Evolutionary conservation across 2,888 invertebrate species (phyloP), one percentile per base, ranked within the genome.

Genomic region (Ornithoptera alexandrae): DNA sequence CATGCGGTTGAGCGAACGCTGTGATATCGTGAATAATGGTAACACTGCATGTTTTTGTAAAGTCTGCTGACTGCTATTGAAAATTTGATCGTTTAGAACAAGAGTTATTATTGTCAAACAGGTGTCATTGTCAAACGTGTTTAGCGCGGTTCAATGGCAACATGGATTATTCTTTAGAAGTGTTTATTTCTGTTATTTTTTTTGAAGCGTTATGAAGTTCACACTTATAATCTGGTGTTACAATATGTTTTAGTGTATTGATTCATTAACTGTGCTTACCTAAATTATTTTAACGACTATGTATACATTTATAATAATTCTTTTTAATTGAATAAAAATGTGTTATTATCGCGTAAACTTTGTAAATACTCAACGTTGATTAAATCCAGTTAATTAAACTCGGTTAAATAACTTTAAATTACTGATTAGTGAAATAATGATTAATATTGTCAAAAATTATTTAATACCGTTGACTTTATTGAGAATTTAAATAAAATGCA

Each of bases 71-170:
- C 57, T n/a, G 20, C n/a, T 53, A 15, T 5, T 22, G 57, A 12
- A 58, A 58, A 58, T n/a, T 58, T 58, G n/a, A 58, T 22, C 1
- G 12, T 58, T 58, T 58, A n/a, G 57, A 58, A 58, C 22, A 22
- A 20, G 57, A 58, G 57, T 58, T 58, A 22, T 58, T 22, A 62
- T 42, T 62, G 62, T 65, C 60, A 65, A 68, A 63, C 57, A 53
- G 60, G 59, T 71, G 71, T 70, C 67, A 70, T 60, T 70, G 69
- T 72, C 72, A 72, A 72, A 64, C 58, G 67, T 63, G 63, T 70
- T 65, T 65, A 63, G 60, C 65, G 60, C 70, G 69, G 65, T 69
- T 39, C 46, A 65, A 59, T 65, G 65, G 59, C 66, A 65, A 66
- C 63, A 65, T 65, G 64, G 67, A 64, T 58, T 68, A 6, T 46